These are phyloP conservation scores for Phyllotreta cruciferae DNA, from an alignment of 2,888 invertebrate species.

Conservation along the genomic window DNA sequence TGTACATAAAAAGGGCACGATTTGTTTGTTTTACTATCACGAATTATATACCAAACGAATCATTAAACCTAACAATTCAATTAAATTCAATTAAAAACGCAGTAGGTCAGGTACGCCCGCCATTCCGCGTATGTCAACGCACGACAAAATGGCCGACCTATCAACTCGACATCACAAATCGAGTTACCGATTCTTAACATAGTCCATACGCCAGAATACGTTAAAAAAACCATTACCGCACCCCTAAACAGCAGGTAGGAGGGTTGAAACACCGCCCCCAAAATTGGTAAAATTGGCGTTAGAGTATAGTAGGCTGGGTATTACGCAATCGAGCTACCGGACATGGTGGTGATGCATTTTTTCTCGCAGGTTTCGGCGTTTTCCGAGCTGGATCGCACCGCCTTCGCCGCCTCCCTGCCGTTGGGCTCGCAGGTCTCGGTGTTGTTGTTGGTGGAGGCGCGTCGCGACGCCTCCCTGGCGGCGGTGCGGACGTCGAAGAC, in stretches of 20 bases:
- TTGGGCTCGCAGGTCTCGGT: conserved; percentile 49
- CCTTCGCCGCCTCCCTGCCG: conserved; percentile 57
- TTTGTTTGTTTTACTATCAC: too few relatives aligned
- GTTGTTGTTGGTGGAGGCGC: conserved; percentile 64
- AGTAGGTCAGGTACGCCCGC: too few relatives aligned
- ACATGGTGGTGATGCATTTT: conserved; percentile 66
- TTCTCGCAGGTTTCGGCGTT: conserved; percentile 65
- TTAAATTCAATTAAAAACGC: too few relatives aligned
- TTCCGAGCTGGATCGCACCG: conserved; percentile 64
- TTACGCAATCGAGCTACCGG: conserved; percentile 67
- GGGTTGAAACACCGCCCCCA: too few relatives aligned
- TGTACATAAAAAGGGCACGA: too few relatives aligned
- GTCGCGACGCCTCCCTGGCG: conserved; percentile 56
- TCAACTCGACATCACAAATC: too few relatives aligned
- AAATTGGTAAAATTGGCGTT: too few relatives aligned
- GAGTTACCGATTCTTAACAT: not conserved
- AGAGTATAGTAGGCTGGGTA: conserved; percentile 47
- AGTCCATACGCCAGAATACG: conserved; percentile 29
- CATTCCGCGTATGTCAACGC: too few relatives aligned
- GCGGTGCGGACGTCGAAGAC: conserved; percentile 68
- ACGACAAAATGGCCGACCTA: too few relatives aligned
- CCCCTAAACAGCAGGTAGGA: too few relatives aligned
- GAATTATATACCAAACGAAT: too few relatives aligned
- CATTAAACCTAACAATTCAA: too few relatives aligned
- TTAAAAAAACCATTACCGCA: conserved; percentile 30